Base-by-base conservation (phyloP, 2,888 invertebrate species). In the Entomobrya multifasciata region DNA sequence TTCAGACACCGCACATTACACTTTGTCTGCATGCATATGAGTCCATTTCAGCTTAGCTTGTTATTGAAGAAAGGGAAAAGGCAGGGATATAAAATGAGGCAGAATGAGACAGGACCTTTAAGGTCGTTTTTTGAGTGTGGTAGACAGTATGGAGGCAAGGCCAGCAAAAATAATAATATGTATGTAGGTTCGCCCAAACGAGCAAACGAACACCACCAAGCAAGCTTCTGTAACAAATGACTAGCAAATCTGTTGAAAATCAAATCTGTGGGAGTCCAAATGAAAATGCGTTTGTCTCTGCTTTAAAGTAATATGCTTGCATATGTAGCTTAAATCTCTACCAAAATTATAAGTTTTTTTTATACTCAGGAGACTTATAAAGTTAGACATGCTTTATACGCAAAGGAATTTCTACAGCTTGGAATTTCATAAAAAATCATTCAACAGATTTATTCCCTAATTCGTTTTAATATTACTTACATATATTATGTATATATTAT, bases 11-110 rank as follows among this genome's bases (percentile, higher is more conserved):
- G 86, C 86, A 88, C 86, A 80, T 82, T 84, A 89, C 77, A 84
- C 87, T 81, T 86, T 86, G 78, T 83, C 85, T 84, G 89, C 87
- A 89, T 89, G 87, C 88, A 88, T 88, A 89, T 88, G 87, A 78
- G 79, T 60, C 77, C 78, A 88, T 89, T 76, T 76, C 17, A 55
- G 55, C 55, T 76, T 55, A 36, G n/a, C 76, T 47, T 13, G n/a
- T n/a, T n/a, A n/a, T n/a, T 15, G 67, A 1, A 13, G 47, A 44
- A 25, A 17, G 44, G 22, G 70, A 44, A n/a, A n/a, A n/a, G n/a
- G n/a, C n/a, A n/a, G n/a, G n/a, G n/a, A n/a, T n/a, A n/a, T n/a
- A n/a, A n/a, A n/a, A n/a, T n/a, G n/a, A n/a, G n/a, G n/a, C n/a
- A n/a, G n/a, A n/a, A n/a, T n/a, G n/a, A n/a, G n/a, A n/a, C n/a